A percentile compares a stretch with the other conserved stretches of the same genome.
These are phyloP conservation scores for Synergus laeviventris DNA, from an alignment of 2,888 invertebrate genomes.

Conservation along the genomic window DNA sequence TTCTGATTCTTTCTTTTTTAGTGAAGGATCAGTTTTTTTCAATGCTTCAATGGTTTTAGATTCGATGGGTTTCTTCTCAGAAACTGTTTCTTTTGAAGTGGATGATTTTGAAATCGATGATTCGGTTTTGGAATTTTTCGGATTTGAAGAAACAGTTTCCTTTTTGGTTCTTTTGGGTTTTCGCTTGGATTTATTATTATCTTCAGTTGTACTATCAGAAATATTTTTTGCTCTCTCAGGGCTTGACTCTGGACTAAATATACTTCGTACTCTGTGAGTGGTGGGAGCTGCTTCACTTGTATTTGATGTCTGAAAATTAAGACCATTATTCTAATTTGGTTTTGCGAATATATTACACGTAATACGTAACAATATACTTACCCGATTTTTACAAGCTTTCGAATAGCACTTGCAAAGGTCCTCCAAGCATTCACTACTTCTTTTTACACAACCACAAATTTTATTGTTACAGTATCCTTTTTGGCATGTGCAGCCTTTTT, in stretches of 20 bases:
- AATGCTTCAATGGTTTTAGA: too few relatives aligned
- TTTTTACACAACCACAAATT: background rate
- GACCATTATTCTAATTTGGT: background rate
- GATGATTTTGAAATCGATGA: too few relatives aligned
- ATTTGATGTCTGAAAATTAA: background rate
- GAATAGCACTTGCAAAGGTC: background rate
- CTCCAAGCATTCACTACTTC: background rate
- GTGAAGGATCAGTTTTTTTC: too few relatives aligned
- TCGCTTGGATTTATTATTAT: background rate
- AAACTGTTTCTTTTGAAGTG: too few relatives aligned
- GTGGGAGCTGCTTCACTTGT: background rate
- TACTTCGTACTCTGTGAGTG: background rate
- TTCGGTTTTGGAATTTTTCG: too few relatives aligned
- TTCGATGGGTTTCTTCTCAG: too few relatives aligned
- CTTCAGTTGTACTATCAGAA: too few relatives aligned
- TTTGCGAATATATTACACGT: background rate
- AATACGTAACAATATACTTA: background rate
- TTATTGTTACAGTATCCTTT: background rate
- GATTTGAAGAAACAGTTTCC: background rate
- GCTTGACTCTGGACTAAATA: background rate
- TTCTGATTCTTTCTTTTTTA: background rate
- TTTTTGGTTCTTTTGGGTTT: background rate
- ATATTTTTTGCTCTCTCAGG: too few relatives aligned
- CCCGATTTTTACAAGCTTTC: background rate
- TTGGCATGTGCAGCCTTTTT: background rate